Evolutionary conservation across 2,888 invertebrate genomes (phyloP), one percentile per base, ranked within the genome.

Genomic region (Prenolepis imparis): DNA sequence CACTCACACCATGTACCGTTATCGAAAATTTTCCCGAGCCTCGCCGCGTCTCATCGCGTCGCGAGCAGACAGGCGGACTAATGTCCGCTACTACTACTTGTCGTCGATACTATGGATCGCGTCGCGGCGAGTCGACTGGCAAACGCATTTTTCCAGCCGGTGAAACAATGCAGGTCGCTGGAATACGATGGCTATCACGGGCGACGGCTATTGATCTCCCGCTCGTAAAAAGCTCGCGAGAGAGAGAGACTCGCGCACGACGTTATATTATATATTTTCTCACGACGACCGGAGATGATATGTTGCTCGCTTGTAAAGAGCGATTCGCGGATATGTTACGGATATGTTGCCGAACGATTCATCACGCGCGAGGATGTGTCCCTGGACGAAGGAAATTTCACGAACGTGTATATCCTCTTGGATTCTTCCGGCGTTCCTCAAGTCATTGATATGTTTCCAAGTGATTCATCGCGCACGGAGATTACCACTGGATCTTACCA

Each of bases 141-240:
- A 67, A 61, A 72, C n/a, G 70, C 67, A 64, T 78, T 85, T 81
- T 70, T 70, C 15, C 78, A 36, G 39, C 32, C 63, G 36, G 73
- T 36, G 64, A 77, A 70, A 82, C 44, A 48, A 68, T 66, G 82
- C 85, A 64, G 57, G 64, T 41, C 72, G 82, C 55, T 59, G 75
- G 67, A 55, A 67, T 83, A 75, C 61, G 89, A 88, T 80, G 63
- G 57, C 55, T 83, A 84, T 85, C 87, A 66, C 72, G 48, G 70
- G n/a, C 41, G n/a, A 32, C 41, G n/a, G 24, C 84, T 89, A 89
- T 89, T 88, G 90, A 89, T 78, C 86, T 73, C 59, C 55, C 57
- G 66, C 77, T 72, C 73, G 75, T 61, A 80, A 77, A 52, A 52
- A 82, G 52, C 89, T 85, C 77, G 52, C 59, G 75, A 48, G 80